Percentiles rank a stretch among this genome's conserved stretches.
These are phyloP conservation scores for Plestiodon gilberti DNA, from an alignment of 2,113 vertebrate genomes.

Conservation along the genomic window DNA sequence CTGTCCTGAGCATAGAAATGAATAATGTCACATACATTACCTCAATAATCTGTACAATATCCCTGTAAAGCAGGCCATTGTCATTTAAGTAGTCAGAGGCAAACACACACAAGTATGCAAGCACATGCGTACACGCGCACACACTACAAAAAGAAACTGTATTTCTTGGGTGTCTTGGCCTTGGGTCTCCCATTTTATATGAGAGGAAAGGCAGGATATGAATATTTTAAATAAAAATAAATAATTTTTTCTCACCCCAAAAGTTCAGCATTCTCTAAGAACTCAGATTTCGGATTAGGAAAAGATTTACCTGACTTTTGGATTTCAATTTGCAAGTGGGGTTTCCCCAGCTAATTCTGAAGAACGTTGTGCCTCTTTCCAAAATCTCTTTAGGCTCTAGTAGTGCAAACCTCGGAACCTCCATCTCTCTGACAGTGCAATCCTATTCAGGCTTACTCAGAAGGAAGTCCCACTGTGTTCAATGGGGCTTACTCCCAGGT, in stretches of 20 bases:
- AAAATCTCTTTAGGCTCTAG: not conserved
- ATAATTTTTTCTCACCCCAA: not conserved
- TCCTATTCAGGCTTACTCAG: no score
- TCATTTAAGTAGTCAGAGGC: not conserved
- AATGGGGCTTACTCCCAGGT: no score
- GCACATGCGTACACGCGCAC: not conserved
- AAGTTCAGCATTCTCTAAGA: not conserved
- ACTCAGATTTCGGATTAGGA: not conserved
- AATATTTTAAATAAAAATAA: no score
- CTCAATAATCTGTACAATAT: not conserved
- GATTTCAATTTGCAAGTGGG: not conserved
- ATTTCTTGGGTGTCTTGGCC: no score
- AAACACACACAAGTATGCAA: not conserved
- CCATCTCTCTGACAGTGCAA: no score
- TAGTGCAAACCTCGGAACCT: not conserved
- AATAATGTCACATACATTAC: no score
- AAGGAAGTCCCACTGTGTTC: not conserved
- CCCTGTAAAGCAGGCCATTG: not conserved
- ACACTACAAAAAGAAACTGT: no score
- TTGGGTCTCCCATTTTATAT: no score
- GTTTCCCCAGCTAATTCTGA: not conserved
- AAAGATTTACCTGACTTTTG: not conserved
- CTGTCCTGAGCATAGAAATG: not conserved
- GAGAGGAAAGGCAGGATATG: no score
- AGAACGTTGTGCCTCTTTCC: not conserved